These are phyloP conservation scores for Drosophila sturtevanti DNA, from an alignment of 1,140 invertebrate genomes.

Conservation along the genomic window DNA sequence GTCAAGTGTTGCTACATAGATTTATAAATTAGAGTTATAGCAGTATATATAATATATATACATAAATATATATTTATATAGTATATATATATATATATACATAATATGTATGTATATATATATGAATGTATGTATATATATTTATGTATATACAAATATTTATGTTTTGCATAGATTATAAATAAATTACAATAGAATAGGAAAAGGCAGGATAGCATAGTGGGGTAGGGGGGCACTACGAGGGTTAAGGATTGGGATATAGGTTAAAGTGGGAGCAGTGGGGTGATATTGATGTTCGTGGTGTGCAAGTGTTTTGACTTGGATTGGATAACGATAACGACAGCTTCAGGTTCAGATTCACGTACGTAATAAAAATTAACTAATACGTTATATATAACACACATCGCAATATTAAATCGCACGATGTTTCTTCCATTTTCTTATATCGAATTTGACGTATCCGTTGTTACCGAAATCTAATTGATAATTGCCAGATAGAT, in stretches of 20 bases:
- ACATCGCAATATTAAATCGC: neutral
- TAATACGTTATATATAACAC: neutral
- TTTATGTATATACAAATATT: neutral
- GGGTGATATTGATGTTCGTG: slow-evolving; percentile 6
- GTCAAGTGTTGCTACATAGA: slow-evolving; percentile 16
- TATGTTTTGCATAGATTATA: slow-evolving; percentile 15
- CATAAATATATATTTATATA: neutral
- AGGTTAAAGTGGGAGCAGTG: slow-evolving; percentile 7
- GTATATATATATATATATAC: neutral
- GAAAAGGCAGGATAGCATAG: slow-evolving; percentile 13
- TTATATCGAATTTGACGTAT: neutral
- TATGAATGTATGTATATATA: neutral
- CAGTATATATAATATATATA: slow-evolving; percentile 16
- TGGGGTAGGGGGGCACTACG: neutral
- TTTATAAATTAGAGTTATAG: slow-evolving; percentile 12
- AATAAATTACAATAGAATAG: slow-evolving; percentile 25
- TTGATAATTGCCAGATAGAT: neutral
- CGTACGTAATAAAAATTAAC: neutral
- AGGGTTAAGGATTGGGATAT: slow-evolving; percentile 5
- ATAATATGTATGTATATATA: neutral
- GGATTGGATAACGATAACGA: slow-evolving; percentile 7
- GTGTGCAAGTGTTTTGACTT: slow-evolving; percentile 4
- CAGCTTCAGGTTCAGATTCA: slow-evolving; percentile 7
- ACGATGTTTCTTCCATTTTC: neutral
- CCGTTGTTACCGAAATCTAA: slow-evolving; percentile 6